Percentiles rank a stretch among this genome's conserved stretches.
These are phyloP conservation scores for Himantopus leucocephalus DNA, from an alignment of 2,113 vertebrate species.

Conservation along the genomic window DNA sequence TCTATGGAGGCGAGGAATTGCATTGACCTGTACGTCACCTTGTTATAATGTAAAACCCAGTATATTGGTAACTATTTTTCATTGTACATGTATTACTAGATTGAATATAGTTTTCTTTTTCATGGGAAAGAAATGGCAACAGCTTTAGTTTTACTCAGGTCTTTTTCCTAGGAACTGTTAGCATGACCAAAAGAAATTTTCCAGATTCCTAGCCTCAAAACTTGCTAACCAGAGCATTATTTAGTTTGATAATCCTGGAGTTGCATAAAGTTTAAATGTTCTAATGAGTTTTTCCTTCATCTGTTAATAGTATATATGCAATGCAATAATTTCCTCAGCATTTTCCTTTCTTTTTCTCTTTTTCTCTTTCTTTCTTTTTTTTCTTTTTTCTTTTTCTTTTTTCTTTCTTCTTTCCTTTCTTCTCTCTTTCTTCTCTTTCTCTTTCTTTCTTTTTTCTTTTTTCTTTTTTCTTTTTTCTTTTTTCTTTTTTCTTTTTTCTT, in stretches of 20 bases:
- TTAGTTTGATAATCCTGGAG: background rate
- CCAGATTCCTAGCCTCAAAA: background rate
- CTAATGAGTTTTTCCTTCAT: background rate
- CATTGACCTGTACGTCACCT: background rate
- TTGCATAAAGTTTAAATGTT: background rate
- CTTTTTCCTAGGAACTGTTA: background rate
- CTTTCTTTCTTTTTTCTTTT: too few relatives aligned
- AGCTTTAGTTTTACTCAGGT: background rate
- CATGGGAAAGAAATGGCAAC: background rate
- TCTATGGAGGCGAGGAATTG: background rate
- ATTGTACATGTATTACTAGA: background rate
- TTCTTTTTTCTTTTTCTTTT: too few relatives aligned
- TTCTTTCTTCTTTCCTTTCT: too few relatives aligned
- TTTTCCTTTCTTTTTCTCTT: too few relatives aligned
- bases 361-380: too few relatives aligned
- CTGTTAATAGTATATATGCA: background rate
- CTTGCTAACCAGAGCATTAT: background rate
- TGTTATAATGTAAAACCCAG: background rate
- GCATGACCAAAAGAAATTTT: background rate
- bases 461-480: too few relatives aligned
- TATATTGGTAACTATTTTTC: background rate
- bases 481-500: too few relatives aligned
- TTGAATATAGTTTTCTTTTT: background rate
- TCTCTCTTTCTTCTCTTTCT: too few relatives aligned
- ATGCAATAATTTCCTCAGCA: background rate